phyloP scores from a whole-genome alignment of 1,140 invertebrate genomes.

The Drosophila teissieri region DNA sequence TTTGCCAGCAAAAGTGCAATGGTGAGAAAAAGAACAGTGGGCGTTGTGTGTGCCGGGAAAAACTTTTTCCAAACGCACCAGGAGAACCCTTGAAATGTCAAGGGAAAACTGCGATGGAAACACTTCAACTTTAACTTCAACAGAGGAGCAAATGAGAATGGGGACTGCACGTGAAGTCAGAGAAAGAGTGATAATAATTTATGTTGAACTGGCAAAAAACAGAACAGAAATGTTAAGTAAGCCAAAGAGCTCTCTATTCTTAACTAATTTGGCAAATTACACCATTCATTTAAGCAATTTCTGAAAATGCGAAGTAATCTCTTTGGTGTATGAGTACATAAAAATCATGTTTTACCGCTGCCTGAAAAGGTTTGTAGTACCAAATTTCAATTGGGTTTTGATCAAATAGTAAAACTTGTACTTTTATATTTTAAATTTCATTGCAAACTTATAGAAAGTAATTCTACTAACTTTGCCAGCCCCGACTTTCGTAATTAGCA shows the following conservation, averaged over 20 bases:
- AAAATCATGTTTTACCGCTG: neutral
- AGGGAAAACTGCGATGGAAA: constrained; percentile 43
- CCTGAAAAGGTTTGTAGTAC: no score
- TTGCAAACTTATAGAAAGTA: neutral
- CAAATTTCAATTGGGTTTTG: no score
- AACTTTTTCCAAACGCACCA: constrained; percentile 45
- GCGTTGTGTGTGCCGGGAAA: neutral
- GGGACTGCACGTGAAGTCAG: constrained; percentile 21
- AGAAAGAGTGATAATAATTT: constrained; percentile 41
- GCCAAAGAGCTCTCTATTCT: constrained; percentile 5
- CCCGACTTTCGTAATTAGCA: neutral
- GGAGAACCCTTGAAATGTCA: constrained; percentile 44
- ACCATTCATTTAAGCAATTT: constrained; percentile 19
- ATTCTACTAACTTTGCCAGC: neutral
- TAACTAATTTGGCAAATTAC: constrained; percentile 21
- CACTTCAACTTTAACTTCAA: constrained; percentile 41
- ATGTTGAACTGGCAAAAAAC: constrained; percentile 27
- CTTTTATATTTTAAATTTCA: neutral
- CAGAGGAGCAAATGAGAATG: neutral
- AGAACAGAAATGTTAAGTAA: neutral
- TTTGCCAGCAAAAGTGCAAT: constrained; percentile 43
- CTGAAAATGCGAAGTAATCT: neutral
- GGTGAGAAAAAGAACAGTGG: constrained; percentile 10
- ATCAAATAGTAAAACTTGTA: neutral
- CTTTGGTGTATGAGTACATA: neutral